Evolutionary conservation across 2,797 vertebrate species (phyloP), one percentile per base, ranked within the genome.

Genomic region (Silurus lanzhouensis): DNA sequence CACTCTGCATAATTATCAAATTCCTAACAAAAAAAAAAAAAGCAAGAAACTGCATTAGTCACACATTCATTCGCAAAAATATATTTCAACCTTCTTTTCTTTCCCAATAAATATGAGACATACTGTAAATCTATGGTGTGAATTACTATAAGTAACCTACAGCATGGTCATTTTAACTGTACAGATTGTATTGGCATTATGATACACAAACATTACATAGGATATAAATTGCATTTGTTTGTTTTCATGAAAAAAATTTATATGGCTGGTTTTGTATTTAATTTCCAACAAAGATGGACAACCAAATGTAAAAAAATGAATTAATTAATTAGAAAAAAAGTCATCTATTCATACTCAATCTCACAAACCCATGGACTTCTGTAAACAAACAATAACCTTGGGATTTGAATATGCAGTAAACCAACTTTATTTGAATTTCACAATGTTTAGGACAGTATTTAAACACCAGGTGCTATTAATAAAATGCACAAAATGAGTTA

Each of bases 1-100:
- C 98, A 99, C 92, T 99, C 98, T 57, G 98, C 98, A 31, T 99
- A 99, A 95, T 99, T 99, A 94, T 99, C 98, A 92, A 99, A 99
- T 91, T 99, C 98, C 98, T 99, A 31, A 84, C 76, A 64, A 9
- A 88, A 68, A 81, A 77, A 60, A 15, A 84, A 12, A 64, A 27
- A 48, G 72, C 2, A 20, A 78, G 71, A 1, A 15, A 68, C 10
- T 22, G 19, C 31, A 38, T 81, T 64, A 80, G 52, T 27, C 84
- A 25, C 15, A 46, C 22, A 48, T 6, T 25, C 38, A 38, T 60
- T 60, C 8, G 5, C 52, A 75, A 31, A 9, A 22, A 61, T 8
- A 61, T 61, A 0, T 19, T 61, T 44, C 31, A 61, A 61, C 7
- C 3, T 38, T 77, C 58, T 8, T 58, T 78, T 61, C 58, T 61